Evolutionary conservation across 2,888 invertebrate genomes (phyloP).

Genomic region (Balanococcus diminutus): DNA sequence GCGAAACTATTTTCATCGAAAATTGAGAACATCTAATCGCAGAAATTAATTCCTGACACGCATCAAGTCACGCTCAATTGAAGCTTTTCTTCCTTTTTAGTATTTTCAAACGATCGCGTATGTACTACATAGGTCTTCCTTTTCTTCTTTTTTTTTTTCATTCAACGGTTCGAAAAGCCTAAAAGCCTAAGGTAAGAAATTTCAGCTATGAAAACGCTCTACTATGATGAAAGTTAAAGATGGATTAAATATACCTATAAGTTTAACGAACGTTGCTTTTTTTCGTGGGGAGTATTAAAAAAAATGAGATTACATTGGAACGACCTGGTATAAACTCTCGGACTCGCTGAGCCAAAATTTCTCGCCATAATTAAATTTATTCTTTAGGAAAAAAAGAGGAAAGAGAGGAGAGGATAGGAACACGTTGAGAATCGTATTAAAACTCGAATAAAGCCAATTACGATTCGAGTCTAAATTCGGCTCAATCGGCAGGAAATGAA

Average conservation of each 20-base stretch:
- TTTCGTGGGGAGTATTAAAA: not conserved
- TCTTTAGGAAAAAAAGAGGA: not conserved
- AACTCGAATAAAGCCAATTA: not conserved
- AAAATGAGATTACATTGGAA: not conserved
- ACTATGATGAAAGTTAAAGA: not conserved
- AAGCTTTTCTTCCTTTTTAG: not conserved
- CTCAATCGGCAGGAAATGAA: not conserved
- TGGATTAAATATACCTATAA: not conserved
- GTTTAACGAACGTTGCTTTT: not conserved
- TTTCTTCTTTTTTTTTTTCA: not conserved
- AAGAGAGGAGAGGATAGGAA: not conserved
- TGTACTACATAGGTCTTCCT: not conserved
- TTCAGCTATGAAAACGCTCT: not conserved
- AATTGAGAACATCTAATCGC: conserved; percentile 37
- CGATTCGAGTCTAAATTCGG: not conserved
- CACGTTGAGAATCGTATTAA: not conserved
- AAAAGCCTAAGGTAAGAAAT: not conserved
- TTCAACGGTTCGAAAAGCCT: not conserved
- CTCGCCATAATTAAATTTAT: not conserved
- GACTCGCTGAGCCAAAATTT: not conserved
- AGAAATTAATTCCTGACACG: conserved; percentile 35
- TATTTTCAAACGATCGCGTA: not conserved
- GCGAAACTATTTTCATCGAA: not conserved
- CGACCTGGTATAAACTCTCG: not conserved
- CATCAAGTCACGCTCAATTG: conserved; percentile 40